Evolutionary conservation across 1,140 invertebrate genomes (phyloP).

Genomic region (Diachasmimorpha longicaudata): DNA sequence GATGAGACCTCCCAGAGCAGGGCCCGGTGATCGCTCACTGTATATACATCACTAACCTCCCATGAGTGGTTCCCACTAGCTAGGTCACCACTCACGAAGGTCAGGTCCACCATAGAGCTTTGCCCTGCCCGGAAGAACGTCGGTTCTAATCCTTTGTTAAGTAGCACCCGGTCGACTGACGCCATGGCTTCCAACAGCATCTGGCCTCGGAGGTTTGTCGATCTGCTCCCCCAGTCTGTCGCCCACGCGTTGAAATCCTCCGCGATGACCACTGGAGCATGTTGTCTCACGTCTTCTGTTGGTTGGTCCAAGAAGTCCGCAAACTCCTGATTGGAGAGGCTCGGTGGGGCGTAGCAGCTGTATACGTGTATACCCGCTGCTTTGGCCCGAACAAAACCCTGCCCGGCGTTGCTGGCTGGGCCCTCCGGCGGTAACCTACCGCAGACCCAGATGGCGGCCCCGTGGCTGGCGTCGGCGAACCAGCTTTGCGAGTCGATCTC

Average conservation of each 20-base stretch:
- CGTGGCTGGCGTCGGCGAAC: not conserved
- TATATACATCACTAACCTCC: not conserved
- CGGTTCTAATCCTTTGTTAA: slow-evolving; percentile 8
- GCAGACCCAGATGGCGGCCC: slow-evolving; percentile 3
- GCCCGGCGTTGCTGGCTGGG: too few species aligned
- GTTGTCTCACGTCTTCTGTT: not conserved
- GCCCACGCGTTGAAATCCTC: slow-evolving; percentile 14
- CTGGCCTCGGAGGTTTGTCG: slow-evolving; percentile 10
- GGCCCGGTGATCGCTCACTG: slow-evolving; percentile 19
- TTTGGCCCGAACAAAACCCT: not conserved
- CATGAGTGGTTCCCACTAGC: not conserved
- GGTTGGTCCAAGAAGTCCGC: not conserved
- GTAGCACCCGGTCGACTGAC: slow-evolving; percentile 11
- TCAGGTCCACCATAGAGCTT: slow-evolving; percentile 18
- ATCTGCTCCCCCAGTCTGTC: not conserved
- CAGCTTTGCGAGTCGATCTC: not conserved
- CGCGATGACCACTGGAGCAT: not conserved
- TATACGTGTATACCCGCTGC: not conserved
- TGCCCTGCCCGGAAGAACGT: slow-evolving; percentile 10
- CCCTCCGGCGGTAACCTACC: too few species aligned
- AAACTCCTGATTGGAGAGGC: not conserved
- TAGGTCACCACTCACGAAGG: slow-evolving; percentile 23
- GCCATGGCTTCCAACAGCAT: slow-evolving; percentile 25
- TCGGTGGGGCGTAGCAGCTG: slow-evolving; percentile 18
- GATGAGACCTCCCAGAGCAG: not conserved